Evolutionary conservation across 2,113 vertebrate species (phyloP), one percentile per base, ranked within the genome.

Genomic region (Brachyistius frenatus): DNA sequence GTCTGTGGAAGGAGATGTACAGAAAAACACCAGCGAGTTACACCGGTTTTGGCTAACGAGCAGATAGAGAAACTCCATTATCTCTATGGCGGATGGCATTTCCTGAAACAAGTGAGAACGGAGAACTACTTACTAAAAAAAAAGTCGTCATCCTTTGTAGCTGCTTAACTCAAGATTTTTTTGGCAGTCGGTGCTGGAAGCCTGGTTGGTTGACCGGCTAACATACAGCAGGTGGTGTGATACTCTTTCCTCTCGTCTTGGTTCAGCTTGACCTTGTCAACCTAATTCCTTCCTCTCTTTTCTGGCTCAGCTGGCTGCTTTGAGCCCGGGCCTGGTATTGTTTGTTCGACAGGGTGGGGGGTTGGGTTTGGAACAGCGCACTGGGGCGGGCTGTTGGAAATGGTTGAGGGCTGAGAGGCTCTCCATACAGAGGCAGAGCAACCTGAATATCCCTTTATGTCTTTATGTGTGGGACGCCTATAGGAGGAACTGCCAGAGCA

Each of bases 241-340:
- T 76, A 49, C 78, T 69, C 78, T 76, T 72, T 88, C 61, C 81
- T 87, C 88, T 74, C 32, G 83, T 86, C 83, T 81, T 79, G 83
- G 69, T 82, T 85, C 77, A 91, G 87, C 74, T 81, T 88, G 84
- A 90, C 88, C 92, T 86, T 83, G 86, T 86, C 83, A 86, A 89
- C 87, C 83, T 84, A 85, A 84, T 83, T 83, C 76, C 88, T 86
- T 88, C 82, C 53, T 80, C 74, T 78, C 72, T 56, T 76, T 79
- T 82, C 67, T 31, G 46, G 66, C 73, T 84, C 89, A 80, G 91
- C 81, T 70, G 77, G 86, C 77, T 84, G 76, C 70, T 83, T 76
- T 72, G 70, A 86, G 87, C 79, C 86, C 37, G 52, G 73, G 88
- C 83, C 88, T 90, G 84, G 76, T 87, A 92, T 93, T 93, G 92